Percentiles rank a stretch among this genome's conserved stretches.
phyloP scores from a whole-genome alignment of 2,797 vertebrate genomes.

The Lindbergichthys nudifrons region DNA sequence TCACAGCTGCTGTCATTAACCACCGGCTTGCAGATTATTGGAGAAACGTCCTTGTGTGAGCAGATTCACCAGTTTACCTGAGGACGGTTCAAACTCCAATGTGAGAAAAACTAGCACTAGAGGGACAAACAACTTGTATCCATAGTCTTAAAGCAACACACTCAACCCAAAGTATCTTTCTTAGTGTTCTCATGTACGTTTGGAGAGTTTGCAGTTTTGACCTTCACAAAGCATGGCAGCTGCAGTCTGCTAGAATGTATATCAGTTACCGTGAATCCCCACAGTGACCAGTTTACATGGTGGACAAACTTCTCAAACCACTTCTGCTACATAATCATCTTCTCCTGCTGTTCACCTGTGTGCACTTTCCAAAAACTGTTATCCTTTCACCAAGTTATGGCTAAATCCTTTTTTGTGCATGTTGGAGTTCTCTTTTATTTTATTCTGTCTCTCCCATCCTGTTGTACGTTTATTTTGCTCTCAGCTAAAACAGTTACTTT shows the following conservation, averaged over 20 bases:
- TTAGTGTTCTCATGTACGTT: not conserved
- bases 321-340: not conserved
- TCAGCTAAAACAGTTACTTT: not conserved
- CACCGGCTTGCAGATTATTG: constrained; percentile 85
- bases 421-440: not conserved
- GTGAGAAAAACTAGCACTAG: constrained; percentile 36
- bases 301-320: constrained; percentile 1
- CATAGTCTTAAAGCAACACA: constrained; percentile 43
- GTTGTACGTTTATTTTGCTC: not conserved
- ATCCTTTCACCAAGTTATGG: not conserved
- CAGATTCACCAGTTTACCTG: constrained; percentile 78
- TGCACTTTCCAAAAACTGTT: not conserved
- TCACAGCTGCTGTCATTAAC: constrained; percentile 89
- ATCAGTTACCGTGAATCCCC: constrained; percentile 22
- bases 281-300: constrained; percentile 9
- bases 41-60: constrained; percentile 85
- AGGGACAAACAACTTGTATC: constrained; percentile 40
- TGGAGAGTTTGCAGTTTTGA: constrained; percentile 30
- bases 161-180: constrained; percentile 1
- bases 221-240: constrained; percentile 7
- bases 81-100: constrained; percentile 53
- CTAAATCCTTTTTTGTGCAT: not conserved
- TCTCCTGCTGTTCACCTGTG: not conserved
- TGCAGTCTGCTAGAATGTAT: constrained; percentile 19
- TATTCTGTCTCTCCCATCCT: not conserved